Evolutionary conservation across 2,113 vertebrate genomes (phyloP).

Genomic region (Amblyopsis rosae): DNA sequence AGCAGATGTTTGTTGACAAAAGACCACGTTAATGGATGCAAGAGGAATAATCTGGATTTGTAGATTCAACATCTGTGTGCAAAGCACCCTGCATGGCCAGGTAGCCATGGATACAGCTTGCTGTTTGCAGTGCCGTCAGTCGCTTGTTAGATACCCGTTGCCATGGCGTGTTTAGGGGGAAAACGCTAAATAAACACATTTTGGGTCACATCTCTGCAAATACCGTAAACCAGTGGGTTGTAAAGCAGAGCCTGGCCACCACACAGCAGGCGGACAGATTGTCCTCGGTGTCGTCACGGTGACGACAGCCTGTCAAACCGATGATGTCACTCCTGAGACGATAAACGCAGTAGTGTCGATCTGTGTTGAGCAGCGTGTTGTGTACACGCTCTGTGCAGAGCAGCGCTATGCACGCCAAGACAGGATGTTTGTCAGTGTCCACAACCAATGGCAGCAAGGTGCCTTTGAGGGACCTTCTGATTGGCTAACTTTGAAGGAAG

Average conservation of each 20-base stretch:
- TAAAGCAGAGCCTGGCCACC: slow-evolving; percentile 33
- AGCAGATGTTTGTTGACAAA: slow-evolving; percentile 28
- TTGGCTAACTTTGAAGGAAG: no score
- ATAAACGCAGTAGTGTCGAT: slow-evolving; percentile 23
- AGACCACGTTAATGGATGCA: slow-evolving; percentile 30
- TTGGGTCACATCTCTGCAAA: no score
- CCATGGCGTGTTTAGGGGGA: no score
- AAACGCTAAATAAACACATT: no score
- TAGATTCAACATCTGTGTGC: slow-evolving; percentile 20
- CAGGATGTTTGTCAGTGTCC: no score
- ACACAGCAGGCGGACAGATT: slow-evolving; percentile 52
- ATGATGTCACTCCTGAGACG: slow-evolving; percentile 33
- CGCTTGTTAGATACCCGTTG: background rate
- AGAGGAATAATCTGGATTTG: background rate
- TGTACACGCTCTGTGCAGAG: no score
- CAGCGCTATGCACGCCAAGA: no score
- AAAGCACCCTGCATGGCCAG: background rate
- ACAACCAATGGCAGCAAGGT: no score
- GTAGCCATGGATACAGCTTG: background rate
- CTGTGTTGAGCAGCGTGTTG: background rate
- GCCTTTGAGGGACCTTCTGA: no score
- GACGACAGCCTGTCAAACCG: slow-evolving; percentile 28
- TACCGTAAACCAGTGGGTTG: no score
- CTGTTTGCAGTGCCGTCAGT: background rate
- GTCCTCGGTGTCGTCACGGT: slow-evolving; percentile 50